These are phyloP conservation scores for Gonioctena quinquepunctata DNA, from an alignment of 1,140 invertebrate genomes.

Conservation along the genomic window DNA sequence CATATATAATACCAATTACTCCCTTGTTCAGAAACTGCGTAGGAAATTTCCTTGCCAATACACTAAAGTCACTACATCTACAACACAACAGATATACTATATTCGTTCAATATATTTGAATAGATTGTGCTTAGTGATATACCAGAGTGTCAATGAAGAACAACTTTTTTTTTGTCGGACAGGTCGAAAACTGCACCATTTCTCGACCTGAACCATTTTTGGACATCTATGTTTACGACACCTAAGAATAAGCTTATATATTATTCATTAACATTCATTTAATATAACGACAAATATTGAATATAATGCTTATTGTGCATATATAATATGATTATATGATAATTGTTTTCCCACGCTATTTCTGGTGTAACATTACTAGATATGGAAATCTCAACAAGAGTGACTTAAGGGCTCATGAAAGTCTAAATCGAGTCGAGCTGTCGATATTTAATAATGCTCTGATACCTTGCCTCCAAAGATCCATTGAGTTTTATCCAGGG, in stretches of 20 bases:
- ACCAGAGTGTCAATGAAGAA: not conserved
- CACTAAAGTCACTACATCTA: not conserved
- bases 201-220: slow-evolving; percentile 22
- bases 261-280: not conserved
- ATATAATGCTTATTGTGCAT: not conserved
- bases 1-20: not conserved
- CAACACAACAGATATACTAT: not conserved
- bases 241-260: slow-evolving; percentile 18
- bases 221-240: slow-evolving; percentile 20
- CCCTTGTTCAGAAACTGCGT: not conserved
- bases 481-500: no score
- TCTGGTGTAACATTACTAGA: not conserved
- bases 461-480: no score
- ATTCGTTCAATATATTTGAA: not conserved
- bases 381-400: slow-evolving; percentile 22
- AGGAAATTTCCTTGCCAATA: not conserved
- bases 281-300: slow-evolving; percentile 17
- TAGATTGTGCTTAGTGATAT: not conserved
- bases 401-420: slow-evolving; percentile 33
- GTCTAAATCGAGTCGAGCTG: slow-evolving; percentile 26
- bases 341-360: not conserved
- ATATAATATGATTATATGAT: not conserved
- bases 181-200: slow-evolving; percentile 32
- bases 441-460: slow-evolving; percentile 18
- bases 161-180: slow-evolving; percentile 20